These are phyloP conservation scores for Taenaris catops DNA, from an alignment of 2,888 invertebrate species.

Conservation along the genomic window DNA sequence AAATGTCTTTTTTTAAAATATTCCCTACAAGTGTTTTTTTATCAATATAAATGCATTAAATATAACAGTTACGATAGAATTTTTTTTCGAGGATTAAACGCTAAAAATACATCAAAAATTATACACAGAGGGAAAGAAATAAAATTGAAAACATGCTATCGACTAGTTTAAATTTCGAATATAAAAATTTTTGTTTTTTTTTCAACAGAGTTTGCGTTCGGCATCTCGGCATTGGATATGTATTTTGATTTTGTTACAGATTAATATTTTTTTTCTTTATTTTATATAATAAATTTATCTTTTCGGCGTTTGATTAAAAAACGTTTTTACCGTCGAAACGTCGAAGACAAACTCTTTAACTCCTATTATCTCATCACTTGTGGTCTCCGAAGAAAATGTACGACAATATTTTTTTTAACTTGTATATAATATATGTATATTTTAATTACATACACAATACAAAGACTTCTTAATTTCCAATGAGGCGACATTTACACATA, in stretches of 20 bases:
- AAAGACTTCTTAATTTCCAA: conserved; percentile 73
- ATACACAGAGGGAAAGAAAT: conserved; percentile 58
- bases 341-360: conserved; percentile 47
- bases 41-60: conserved; percentile 60
- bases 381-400: conserved; percentile 72
- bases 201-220: conserved; percentile 53
- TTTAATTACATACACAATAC: conserved; percentile 76
- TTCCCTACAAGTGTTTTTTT: conserved; percentile 25
- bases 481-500: conserved; percentile 76
- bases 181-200: conserved; percentile 64
- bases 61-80: conserved; percentile 55
- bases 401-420: conserved; percentile 66
- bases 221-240: conserved; percentile 72
- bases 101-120: conserved; percentile 70
- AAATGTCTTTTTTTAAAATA: conserved; percentile 29
- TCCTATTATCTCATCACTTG: conserved; percentile 53
- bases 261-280: conserved; percentile 20
- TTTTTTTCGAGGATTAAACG: conserved; percentile 48
- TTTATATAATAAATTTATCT: conserved; percentile 21
- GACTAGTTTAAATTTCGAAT: conserved; percentile 76
- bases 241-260: conserved; percentile 39
- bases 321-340: conserved; percentile 47
- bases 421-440: conserved; percentile 79
- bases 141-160: conserved; percentile 64
- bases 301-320: conserved; percentile 33